phyloP scores from a whole-genome alignment of 2,113 vertebrate species.

The Megalops atlanticus region DNA sequence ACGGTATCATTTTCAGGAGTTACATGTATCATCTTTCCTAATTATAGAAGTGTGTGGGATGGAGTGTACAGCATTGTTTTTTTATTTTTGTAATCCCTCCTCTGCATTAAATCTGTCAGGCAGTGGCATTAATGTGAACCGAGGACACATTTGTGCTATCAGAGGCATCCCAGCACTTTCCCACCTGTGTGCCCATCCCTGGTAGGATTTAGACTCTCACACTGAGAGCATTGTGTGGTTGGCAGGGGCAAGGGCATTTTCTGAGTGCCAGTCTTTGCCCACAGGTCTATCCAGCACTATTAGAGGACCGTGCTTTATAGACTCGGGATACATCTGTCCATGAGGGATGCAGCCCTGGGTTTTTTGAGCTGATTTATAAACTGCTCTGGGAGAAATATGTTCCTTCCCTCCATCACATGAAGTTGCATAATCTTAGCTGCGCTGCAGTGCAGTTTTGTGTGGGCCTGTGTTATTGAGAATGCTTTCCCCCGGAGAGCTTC shows the following conservation, averaged over 20 bases:
- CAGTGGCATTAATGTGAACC: background rate
- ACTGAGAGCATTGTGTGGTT: background rate
- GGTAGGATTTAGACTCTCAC: background rate
- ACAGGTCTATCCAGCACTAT: background rate
- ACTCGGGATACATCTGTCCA: background rate
- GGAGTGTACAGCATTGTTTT: background rate
- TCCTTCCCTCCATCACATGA: background rate
- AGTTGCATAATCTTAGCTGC: background rate
- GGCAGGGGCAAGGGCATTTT: background rate
- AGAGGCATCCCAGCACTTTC: background rate
- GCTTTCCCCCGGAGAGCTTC: background rate
- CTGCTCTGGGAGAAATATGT: background rate
- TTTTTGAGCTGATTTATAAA: constrained; percentile 7
- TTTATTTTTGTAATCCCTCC: background rate
- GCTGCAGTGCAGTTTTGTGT: background rate
- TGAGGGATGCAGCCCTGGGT: background rate
- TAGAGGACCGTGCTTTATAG: background rate
- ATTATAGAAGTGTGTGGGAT: constrained; percentile 8
- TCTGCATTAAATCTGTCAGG: background rate
- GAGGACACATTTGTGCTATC: background rate
- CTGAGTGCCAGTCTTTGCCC: background rate
- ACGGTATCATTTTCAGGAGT: background rate
- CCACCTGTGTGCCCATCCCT: background rate
- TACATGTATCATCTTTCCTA: constrained; percentile 11
- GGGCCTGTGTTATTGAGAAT: background rate